Base-by-base conservation (phyloP, 1,140 invertebrate species). In the Zelostemma sp. region DNA sequence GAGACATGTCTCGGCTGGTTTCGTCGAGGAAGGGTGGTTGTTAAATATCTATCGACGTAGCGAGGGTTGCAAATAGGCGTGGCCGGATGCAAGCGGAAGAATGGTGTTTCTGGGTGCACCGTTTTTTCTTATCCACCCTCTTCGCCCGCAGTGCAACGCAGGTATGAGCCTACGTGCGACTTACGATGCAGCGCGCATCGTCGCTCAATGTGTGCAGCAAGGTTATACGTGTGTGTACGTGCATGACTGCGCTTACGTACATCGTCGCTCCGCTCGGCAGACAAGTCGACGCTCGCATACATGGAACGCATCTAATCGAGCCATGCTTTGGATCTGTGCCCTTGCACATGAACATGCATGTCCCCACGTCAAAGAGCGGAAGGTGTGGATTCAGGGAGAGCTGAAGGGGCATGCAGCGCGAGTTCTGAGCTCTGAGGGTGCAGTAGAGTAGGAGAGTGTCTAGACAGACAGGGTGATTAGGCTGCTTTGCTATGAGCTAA, bases 391-490 rank as follows among this genome's bases (percentile, higher is more conserved):
- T 50, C 58, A 64, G 63, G 49, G 58, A 46, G 53, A 51, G 54
- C 48, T 55, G 59, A 71, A 59, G 55, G 59, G 56, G 62, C 59
- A 56, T 49, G 45, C 21, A 25, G 21, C 21, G 21, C 45, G 47
- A 47, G 17, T 33, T 55, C 17, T 43, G 60, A 40, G 59, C 68
- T 70, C 62, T 70, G 76, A 79, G 76, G 74, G 76, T 79, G 72
- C 70, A 81, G 80, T 78, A 79, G 77, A 81, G 80, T 81, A 80
- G 75, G 78, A 81, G 75, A 78, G 74, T 76, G 81, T 83, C 81
- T 83, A 83, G 81, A 83, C 81, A 79, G 76, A 75, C 78, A 62
- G 77, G 75, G 76, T 73, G 74, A 76, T 68, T 80, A 77, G 75
- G 62, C 68, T 72, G 75, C 66, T 71, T 75, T 28, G 73, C 49